Base-by-base conservation (phyloP, 1,140 invertebrate genomes). In the Drosophila biarmipes region DNA sequence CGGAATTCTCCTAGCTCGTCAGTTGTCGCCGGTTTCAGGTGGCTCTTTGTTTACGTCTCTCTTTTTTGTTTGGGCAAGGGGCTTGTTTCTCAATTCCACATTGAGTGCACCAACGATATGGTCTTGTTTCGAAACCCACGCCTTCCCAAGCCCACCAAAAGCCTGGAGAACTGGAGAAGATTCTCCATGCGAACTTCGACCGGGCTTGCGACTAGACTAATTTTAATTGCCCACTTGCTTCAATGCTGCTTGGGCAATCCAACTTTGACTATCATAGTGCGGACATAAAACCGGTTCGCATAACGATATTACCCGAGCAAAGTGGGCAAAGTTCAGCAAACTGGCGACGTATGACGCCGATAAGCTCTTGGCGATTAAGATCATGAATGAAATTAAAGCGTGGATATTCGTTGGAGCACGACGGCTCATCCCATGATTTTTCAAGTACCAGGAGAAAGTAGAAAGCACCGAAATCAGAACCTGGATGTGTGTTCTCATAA, bases 1-100 rank as follows among this genome's bases (percentile, higher is more conserved):
- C 72, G 46, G 46, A 81, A 73, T 58, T 67, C 21, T 57, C 74
- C 21, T 37, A 12, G 17, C 31, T 43, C 17, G 35, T n/a, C 51
- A 46, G 35, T 38, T 14, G 45, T 34, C 37, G 45, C 27, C 37
- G 27, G 61, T 48, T 27, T 58, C 54, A 31, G 40, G 42, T 67
- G 43, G n/a, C 45, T 48, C 11, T 57, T 19, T 46, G 57, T 54
- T 61, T 59, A 29, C 29, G 27, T 31, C 29, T 59, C 14, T 42
- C 15, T 51, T 31, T 49, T 43, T 62, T 54, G 19, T 43, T 62
- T 57, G 12, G 17, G 10, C 56, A 35, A 63, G 12, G 40, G 31
- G 29, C 10, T 31, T 31, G 8, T 8, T 19, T 63, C 63, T 46
- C 62, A 62, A 37, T n/a, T 6, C 10, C 19, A 19, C 43, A 48